Evolutionary conservation across 2,113 vertebrate species (phyloP), one percentile per base, ranked within the genome.

Genomic region (Alces alces): DNA sequence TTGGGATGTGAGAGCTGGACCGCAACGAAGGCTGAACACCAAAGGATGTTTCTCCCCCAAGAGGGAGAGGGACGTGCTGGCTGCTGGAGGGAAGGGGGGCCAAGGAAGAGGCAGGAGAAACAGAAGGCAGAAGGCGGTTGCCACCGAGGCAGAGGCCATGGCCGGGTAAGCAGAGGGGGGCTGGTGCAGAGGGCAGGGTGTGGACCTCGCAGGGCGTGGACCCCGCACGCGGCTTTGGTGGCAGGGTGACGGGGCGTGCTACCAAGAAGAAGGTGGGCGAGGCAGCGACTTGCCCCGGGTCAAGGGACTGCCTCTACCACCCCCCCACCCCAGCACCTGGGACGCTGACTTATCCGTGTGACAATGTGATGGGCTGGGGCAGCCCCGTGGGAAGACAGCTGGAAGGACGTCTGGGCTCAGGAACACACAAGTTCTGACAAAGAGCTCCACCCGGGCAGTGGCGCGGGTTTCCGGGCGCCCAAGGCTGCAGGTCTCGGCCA

Each of bases 401-500:
- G 57, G 73, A 58, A 45, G 86, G 82, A n/a, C 2, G 16, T 60
- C 80, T 27, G 47, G 28, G 39, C 85, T 16, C 82, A 5, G 83
- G 57, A 21, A 2, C 6, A 0, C 6, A 3, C 97, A 83, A 83
- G 96, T 92, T 19, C 28, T 52, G n/a, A 33, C 95, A 86, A 36
- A 50, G 70, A 54, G 64, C 19, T 19, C n/a, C 3, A 21, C 54
- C 1, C 0, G 13, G 13, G 66, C 23, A 0, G 64, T 0, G 15
- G 39, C 1, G 1, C 4, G 0, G 91, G 83, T 39, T 3, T 76
- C 11, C 0, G 1, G 47, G 90, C 1, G 14, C 33, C 47, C 9
- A 0, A 45, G 52, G 94, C 91, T 47, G 83, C 93, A 27, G 95
- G 76, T 36, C 66, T 57, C 5, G 1, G 86, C 47, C 11, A 2